Conservation (phyloP, 2,113 vertebrate species). For the Polyodon spathula region DNA sequence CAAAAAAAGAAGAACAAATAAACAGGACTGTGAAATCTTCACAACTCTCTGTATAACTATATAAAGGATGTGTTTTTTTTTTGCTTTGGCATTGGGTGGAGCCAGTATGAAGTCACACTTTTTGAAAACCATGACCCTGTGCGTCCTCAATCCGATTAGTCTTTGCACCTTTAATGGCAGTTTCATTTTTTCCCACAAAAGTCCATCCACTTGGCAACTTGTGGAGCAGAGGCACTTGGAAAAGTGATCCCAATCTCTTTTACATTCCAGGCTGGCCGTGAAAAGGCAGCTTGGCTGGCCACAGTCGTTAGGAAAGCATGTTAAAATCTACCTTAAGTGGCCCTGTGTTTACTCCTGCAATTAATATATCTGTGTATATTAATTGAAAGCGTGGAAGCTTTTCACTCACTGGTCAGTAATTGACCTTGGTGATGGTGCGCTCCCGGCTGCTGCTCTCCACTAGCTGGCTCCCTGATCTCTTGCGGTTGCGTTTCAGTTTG, state of each 20-base stretch:
- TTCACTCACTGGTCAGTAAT: constrained; percentile 59
- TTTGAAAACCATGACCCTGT: constrained; percentile 4
- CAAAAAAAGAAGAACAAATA: no score
- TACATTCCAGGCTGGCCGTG: neutral
- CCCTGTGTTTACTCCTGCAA: constrained; percentile 1
- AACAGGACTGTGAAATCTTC: no score
- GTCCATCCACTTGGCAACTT: constrained; percentile 9
- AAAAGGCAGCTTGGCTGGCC: neutral
- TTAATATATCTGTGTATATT: no score
- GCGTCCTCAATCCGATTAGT: no score
- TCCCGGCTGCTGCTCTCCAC: constrained; percentile 73
- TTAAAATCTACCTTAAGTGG: neutral
- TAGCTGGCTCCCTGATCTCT: constrained; percentile 78
- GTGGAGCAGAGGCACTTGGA: constrained; percentile 25
- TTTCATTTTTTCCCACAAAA: constrained; percentile 16
- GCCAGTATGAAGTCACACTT: constrained; percentile 28
- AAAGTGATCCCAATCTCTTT: constrained; percentile 11
- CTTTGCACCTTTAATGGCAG: no score
- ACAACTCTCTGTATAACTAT: constrained; percentile 53
- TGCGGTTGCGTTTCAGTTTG: constrained; percentile 93
- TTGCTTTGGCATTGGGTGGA: constrained; percentile 44
- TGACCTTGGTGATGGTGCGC: constrained; percentile 76
- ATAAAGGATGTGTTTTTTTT: constrained; percentile 34
- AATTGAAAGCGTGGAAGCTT: neutral
- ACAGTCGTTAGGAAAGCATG: no score